phyloP scores from a whole-genome alignment of 2,888 invertebrate genomes.

The Leptothorax acervorum region DNA sequence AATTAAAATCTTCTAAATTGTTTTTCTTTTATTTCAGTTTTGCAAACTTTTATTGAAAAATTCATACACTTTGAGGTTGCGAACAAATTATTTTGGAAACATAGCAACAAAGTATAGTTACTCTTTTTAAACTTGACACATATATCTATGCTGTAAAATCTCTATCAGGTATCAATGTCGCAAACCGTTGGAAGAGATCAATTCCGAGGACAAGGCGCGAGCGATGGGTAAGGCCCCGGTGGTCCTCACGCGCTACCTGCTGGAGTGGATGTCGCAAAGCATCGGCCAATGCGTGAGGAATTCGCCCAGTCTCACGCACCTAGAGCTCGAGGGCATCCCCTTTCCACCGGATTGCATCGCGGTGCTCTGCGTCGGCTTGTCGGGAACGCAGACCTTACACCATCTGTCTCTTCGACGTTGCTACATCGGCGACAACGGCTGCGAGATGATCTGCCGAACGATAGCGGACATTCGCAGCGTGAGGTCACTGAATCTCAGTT shows the following conservation, averaged over 20 bases:
- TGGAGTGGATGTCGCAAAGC: slow-evolving; percentile 89
- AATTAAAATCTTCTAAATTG: neutral
- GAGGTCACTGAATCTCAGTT: slow-evolving; percentile 89
- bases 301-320: slow-evolving; percentile 88
- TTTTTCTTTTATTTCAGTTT: neutral
- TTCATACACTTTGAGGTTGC: neutral
- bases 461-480: slow-evolving; percentile 90
- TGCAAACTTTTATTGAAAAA: neutral
- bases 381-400: slow-evolving; percentile 89
- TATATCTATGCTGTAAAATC: neutral
- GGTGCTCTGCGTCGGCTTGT: slow-evolving; percentile 88
- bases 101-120: neutral
- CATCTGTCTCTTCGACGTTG: slow-evolving; percentile 90
- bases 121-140: neutral
- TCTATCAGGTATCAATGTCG: slow-evolving; percentile 86
- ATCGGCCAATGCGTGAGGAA: slow-evolving; percentile 88
- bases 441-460: slow-evolving; percentile 90
- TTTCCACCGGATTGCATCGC: slow-evolving; percentile 89
- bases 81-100: neutral
- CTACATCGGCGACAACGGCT: slow-evolving; percentile 90
- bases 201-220: slow-evolving; percentile 88
- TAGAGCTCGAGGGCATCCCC: slow-evolving; percentile 91
- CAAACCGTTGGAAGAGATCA: slow-evolving; percentile 86
- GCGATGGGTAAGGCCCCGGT: slow-evolving; percentile 89
- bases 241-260: slow-evolving; percentile 90